A percentile compares a stretch with the other conserved stretches of the same genome.
Evolutionary conservation across 1,140 invertebrate species (phyloP).

Genomic region (Platorchestia sp.): DNA sequence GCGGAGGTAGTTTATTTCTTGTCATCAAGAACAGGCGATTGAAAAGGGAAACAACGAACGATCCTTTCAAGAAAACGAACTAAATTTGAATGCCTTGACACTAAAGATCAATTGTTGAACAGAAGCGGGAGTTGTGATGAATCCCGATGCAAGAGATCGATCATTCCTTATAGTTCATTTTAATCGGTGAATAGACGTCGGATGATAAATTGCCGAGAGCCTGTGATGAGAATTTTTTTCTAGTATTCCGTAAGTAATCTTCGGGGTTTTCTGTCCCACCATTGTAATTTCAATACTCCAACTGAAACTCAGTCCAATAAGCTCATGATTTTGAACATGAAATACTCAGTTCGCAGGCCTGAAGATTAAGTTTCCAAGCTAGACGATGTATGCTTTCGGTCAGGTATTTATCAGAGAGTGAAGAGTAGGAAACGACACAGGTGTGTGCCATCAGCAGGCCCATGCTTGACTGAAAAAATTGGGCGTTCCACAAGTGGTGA

Average conservation of each 20-base stretch:
- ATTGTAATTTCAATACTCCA: background rate
- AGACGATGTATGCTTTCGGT: background rate
- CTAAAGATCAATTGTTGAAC: background rate
- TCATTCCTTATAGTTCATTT: background rate
- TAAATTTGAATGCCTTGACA: background rate
- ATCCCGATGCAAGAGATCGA: background rate
- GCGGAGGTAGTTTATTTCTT: background rate
- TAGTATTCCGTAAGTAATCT: background rate
- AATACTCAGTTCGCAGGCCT: background rate
- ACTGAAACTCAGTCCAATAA: background rate
- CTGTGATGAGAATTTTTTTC: background rate
- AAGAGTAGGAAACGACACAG: background rate
- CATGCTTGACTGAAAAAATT: background rate
- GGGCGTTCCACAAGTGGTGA: background rate
- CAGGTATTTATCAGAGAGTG: background rate
- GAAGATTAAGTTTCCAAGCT: background rate
- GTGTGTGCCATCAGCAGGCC: background rate
- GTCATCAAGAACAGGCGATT: too few relatives aligned
- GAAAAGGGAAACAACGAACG: background rate
- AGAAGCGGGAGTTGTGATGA: background rate
- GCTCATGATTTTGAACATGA: background rate
- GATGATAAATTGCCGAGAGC: background rate
- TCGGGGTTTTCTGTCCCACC: background rate
- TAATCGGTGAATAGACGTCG: background rate
- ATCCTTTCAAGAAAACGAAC: background rate